Base-by-base conservation (phyloP, 2,113 vertebrate genomes). In the Oncorhynchus kisutch region DNA sequence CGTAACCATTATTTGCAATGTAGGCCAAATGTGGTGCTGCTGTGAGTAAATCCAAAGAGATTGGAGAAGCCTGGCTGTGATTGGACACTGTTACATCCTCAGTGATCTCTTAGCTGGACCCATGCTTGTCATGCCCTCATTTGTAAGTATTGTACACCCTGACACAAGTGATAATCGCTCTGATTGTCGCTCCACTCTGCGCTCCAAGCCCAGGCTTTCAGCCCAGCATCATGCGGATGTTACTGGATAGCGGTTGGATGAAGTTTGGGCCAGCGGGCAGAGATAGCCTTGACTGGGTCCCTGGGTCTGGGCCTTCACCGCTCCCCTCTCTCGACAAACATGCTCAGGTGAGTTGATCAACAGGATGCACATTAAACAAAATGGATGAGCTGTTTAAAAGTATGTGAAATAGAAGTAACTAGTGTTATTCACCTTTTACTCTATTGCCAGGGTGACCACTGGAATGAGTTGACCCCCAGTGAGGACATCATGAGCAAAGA, bases 181-280 rank as follows among this genome's bases (percentile, higher is more conserved):
- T 14, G 65, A 16, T 29, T n/a, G 34, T 72, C 25, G 12, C 68
- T 49, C 73, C 57, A 34, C 25, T 64, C 62, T 73, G 16, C 39
- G 45, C 45, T 4, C 22, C 20, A n/a, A 29, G 34, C 20, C 20
- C 5, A 45, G 5, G 20, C 14, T 49, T 18, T 29, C 8, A 24
- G 72, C 24, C 77, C 51, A 74, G 31, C 85, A 93, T 78, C 87
- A 96, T 96, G 95, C 90, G 92, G 80, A 87, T 78, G 84, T 92
- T 95, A 69, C 59, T 94, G 85, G 93, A 94, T 72, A 96, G 94
- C 94, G 96, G 92, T 92, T 95, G 94, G 95, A 94, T 85, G 77
- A 92, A 94, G 91, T 96, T 96, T 22, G 96, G 96, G 74, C 95
- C 95, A 0, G 96, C 95, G 0, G 93, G 94, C 73, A 89, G 96